phyloP scores from a whole-genome alignment of 2,797 vertebrate genomes.

The Acrossocheilus wenchowensis region DNA sequence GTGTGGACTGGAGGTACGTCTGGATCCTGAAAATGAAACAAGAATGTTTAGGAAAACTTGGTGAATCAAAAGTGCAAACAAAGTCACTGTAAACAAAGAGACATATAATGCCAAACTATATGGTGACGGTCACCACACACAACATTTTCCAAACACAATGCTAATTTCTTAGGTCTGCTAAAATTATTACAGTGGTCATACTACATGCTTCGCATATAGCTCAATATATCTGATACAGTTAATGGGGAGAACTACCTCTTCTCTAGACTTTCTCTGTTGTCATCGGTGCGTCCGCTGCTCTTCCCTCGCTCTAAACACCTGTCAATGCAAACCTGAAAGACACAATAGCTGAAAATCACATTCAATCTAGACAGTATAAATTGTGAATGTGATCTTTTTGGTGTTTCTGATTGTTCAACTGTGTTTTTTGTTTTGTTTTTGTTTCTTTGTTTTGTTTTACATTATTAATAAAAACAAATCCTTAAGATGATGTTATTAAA shows the following conservation, averaged over 20 bases:
- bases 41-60: constrained; percentile 15
- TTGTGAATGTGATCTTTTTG: neutral
- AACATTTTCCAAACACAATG: neutral
- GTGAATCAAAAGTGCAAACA: neutral
- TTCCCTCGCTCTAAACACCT: constrained; percentile 96
- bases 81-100: neutral
- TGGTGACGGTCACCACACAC: too few species aligned
- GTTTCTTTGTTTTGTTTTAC: too few species aligned
- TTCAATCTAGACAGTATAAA: neutral
- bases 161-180: neutral
- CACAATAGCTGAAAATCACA: neutral
- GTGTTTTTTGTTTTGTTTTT: too few species aligned
- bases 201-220: neutral
- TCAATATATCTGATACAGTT: neutral
- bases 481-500: too few species aligned
- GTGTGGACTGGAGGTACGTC: constrained; percentile 94
- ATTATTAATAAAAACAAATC: too few species aligned
- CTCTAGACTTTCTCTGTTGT: constrained; percentile 94
- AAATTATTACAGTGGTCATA: neutral
- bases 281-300: constrained; percentile 93
- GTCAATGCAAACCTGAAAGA: constrained; percentile 86
- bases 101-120: neutral
- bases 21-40: constrained; percentile 84
- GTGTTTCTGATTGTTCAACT: too few species aligned
- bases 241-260: constrained; percentile 84